Evolutionary conservation across 2,113 vertebrate species (phyloP).

Genomic region (Equus quagga): DNA sequence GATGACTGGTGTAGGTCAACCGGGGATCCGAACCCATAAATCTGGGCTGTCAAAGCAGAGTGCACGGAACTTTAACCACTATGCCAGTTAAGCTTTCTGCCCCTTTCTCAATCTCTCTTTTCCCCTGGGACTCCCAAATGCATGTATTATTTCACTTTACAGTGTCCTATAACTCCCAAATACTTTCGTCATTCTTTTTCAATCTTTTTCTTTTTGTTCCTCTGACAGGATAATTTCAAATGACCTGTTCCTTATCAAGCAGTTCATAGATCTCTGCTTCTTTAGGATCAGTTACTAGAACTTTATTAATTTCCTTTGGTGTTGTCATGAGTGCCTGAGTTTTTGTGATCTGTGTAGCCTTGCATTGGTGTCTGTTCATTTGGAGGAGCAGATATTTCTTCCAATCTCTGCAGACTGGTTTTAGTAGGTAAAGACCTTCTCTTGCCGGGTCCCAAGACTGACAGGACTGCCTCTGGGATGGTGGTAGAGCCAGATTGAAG

Average conservation of each 20-base stretch:
- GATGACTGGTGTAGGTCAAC: too few species aligned
- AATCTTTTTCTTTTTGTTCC: too few species aligned
- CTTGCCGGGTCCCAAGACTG: not conserved
- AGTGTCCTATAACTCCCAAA: not conserved
- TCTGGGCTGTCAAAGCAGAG: too few species aligned
- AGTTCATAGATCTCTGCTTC: too few species aligned
- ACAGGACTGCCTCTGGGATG: not conserved
- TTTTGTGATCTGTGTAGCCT: not conserved
- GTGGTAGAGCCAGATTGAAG: not conserved
- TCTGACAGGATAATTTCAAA: too few species aligned
- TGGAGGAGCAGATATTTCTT: too few species aligned
- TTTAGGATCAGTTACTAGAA: too few species aligned
- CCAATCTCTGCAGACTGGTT: too few species aligned
- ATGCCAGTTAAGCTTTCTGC: not conserved
- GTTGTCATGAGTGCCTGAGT: not conserved
- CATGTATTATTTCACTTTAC: not conserved
- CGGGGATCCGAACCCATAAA: too few species aligned
- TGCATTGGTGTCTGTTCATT: not conserved
- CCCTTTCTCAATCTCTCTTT: not conserved
- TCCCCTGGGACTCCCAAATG: not conserved
- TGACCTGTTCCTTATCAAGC: too few species aligned
- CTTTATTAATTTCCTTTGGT: not conserved
- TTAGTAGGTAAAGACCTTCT: not conserved
- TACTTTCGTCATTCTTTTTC: not conserved
- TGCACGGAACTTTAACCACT: too few species aligned